Percentiles rank a stretch among this genome's conserved stretches.
These are phyloP conservation scores for Ovis canadensis DNA, from an alignment of 2,113 vertebrate species.

Conservation along the genomic window DNA sequence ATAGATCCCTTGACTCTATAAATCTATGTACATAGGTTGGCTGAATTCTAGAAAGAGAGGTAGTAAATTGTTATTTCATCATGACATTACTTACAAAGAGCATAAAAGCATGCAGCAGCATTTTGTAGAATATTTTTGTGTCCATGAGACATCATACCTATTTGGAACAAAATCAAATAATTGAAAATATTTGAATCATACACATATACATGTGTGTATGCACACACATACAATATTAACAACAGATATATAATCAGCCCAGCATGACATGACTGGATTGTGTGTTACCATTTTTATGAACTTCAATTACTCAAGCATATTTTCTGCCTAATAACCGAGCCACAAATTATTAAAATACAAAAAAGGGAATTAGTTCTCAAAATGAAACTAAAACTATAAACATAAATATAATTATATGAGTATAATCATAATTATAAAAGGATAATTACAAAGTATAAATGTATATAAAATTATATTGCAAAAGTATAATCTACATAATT, in stretches of 20 bases:
- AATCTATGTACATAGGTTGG: not conserved
- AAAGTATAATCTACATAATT: not conserved
- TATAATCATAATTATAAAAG: not conserved
- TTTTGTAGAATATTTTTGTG: not conserved
- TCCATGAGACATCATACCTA: not conserved
- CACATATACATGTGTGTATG: not conserved
- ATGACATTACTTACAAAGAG: not conserved
- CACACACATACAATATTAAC: not conserved
- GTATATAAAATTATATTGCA: not conserved
- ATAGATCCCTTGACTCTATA: not conserved
- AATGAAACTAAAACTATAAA: not conserved
- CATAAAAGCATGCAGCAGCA: not conserved
- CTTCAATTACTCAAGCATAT: not conserved
- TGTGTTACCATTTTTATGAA: not conserved
- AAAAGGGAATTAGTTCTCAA: not conserved
- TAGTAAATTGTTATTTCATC: not conserved
- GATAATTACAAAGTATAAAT: not conserved
- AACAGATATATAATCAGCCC: not conserved
- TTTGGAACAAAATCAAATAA: not conserved
- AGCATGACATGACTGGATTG: not conserved
- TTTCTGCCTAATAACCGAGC: not conserved
- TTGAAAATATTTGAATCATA: not conserved
- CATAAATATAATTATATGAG: not conserved
- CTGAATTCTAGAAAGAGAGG: not conserved
- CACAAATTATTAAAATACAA: conserved; percentile 6